Conservation (phyloP, 2,888 invertebrate species). For the Malacosoma neustria region DNA sequence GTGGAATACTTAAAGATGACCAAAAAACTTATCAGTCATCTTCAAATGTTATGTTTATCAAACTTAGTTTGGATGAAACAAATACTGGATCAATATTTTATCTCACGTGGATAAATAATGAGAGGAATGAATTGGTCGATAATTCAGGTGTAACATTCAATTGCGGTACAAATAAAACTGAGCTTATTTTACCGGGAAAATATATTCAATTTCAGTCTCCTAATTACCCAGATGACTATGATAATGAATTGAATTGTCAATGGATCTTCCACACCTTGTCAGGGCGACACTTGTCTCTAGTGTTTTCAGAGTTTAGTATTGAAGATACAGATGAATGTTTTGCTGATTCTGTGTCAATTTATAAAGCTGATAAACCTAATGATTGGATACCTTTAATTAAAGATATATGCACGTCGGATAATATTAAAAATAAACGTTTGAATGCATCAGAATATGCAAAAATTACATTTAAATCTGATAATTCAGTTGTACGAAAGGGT, state of each 20-base stretch:
- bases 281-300: conserved; percentile 77
- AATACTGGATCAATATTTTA: conserved; percentile 57
- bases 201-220: conserved; percentile 77
- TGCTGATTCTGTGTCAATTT: conserved; percentile 78
- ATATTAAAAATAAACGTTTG: conserved; percentile 24
- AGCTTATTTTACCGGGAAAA: conserved; percentile 25
- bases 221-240: conserved; percentile 83
- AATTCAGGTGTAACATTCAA: conserved; percentile 23
- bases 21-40: conserved; percentile 52
- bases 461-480: conserved; percentile 80
- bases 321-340: conserved; percentile 74
- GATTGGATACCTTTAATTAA: conserved; percentile 71
- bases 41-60: conserved; percentile 79
- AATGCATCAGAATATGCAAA: conserved; percentile 75
- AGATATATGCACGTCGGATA: conserved; percentile 67
- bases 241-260: conserved; percentile 76
- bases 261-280: conserved; percentile 81
- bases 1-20: conserved; percentile 56
- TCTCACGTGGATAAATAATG: conserved; percentile 37
- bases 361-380: conserved; percentile 58
- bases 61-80: conserved; percentile 51
- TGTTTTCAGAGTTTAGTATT: conserved; percentile 73
- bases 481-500: conserved; percentile 76
- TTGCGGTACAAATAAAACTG: conserved; percentile 49
- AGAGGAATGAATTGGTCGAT: conserved; percentile 10